Base-by-base conservation (phyloP, 2,888 invertebrate species). In the Erannis defoliaria region DNA sequence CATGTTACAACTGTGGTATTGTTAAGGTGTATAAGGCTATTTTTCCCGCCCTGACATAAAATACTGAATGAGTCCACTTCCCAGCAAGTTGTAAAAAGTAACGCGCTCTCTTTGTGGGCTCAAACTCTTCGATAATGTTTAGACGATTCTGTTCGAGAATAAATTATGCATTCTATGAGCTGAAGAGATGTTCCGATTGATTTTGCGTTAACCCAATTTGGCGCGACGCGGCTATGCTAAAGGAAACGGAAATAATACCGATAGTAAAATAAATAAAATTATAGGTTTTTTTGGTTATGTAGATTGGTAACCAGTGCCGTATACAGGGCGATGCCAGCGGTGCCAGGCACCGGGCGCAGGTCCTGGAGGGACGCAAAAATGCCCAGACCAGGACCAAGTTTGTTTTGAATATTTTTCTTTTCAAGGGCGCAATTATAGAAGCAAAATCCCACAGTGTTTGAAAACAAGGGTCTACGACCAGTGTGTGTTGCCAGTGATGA, bases 121-220 rank as follows among this genome's bases (percentile, higher is more conserved):
- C n/a, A 42, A 16, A 33, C 50, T 51, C 48, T 8, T 21, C 37
- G 51, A 40, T 53, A 35, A 40, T 46, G 46, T 56, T 48, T 53
- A 51, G 51, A 62, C 40, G 55, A 50, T 54, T 49, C 55, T 51
- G 37, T 50, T 49, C 26, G 26, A 18, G 42, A 35, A 54, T 42
- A 54, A 49, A 54, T 54, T 55, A 55, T 50, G 37, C 49, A 37
- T 60, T 35, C 49, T 60, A 55, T 60, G 42, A 21, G 10, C 35
- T 26, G 26, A 12, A 53, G 50, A 50, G 45, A 51, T 45, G 50
- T 51, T 51, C 26, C 40, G 40, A 56, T 62, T 56, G 56, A 51
- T 62, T 62, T 53, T 53, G 40, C 56, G 56, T 56, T 56, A 48
- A 62, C 55, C 53, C 42, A 62, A 56, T 62, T 62, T 55, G 43